A percentile compares a stretch with the other conserved stretches of the same genome.
Conservation (phyloP, 2,888 invertebrate species). For the Isoperla grammatica region DNA sequence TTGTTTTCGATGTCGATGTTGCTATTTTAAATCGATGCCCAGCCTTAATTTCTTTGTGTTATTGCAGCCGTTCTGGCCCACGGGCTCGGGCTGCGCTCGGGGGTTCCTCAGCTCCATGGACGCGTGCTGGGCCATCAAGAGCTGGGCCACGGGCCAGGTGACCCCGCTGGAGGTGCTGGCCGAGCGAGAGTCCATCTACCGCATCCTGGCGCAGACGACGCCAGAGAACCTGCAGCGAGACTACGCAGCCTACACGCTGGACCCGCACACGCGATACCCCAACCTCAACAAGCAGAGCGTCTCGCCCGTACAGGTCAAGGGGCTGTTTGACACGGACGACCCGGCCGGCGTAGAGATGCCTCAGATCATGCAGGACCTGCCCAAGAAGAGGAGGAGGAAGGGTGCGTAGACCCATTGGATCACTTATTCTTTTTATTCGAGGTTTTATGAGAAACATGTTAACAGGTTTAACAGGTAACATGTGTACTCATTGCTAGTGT, state of each 20-base stretch:
- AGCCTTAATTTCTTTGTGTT: too few relatives aligned
- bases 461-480: too few relatives aligned
- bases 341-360: constrained; percentile 50
- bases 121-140: constrained; percentile 89
- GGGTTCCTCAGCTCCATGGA: constrained; percentile 95
- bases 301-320: constrained; percentile 67
- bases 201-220: constrained; percentile 87
- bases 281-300: constrained; percentile 73
- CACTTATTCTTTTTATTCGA: too few relatives aligned
- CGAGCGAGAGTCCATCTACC: constrained; percentile 91
- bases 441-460: too few relatives aligned
- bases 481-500: too few relatives aligned
- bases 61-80: constrained; percentile 91
- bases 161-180: constrained; percentile 83
- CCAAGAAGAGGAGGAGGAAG: constrained; percentile 60
- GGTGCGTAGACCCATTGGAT: too few relatives aligned
- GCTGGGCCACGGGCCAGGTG: constrained; percentile 64
- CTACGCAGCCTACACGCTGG: constrained; percentile 77
- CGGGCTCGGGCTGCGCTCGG: constrained; percentile 95
- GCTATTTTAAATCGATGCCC: too few relatives aligned
- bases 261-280: constrained; percentile 77
- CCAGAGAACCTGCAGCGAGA: constrained; percentile 93
- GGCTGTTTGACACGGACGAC: constrained; percentile 67
- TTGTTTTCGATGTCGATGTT: too few relatives aligned
- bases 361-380: constrained; percentile 47